phyloP scores from a whole-genome alignment of 2,113 vertebrate species.

The Loxodonta africana region DNA sequence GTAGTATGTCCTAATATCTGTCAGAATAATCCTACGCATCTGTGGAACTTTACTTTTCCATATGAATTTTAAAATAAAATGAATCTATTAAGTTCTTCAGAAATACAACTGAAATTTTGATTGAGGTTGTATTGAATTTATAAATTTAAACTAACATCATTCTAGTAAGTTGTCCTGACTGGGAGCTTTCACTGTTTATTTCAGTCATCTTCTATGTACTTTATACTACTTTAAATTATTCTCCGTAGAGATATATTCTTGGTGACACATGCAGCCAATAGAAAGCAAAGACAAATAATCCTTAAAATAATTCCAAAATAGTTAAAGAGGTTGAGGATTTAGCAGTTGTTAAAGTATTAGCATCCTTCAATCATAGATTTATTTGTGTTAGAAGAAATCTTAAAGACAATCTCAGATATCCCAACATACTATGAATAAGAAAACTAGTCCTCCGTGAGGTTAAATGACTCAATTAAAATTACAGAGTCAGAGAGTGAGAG shows the following conservation, averaged over 20 bases:
- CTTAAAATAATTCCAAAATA: slow-evolving; percentile 22
- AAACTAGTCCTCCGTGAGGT: background rate
- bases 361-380: background rate
- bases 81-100: background rate
- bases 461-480: background rate
- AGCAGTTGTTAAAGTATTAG: background rate
- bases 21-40: background rate
- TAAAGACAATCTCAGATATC: background rate
- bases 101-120: slow-evolving; percentile 20
- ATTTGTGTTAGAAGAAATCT: slow-evolving; percentile 16
- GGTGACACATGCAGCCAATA: background rate
- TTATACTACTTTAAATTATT: background rate
- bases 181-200: background rate
- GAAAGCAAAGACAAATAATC: background rate
- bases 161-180: background rate
- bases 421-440: background rate
- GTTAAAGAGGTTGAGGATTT: background rate
- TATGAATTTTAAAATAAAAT: background rate
- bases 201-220: background rate
- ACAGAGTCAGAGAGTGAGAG: background rate
- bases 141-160: background rate
- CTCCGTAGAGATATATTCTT: background rate
- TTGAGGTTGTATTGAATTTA: background rate
- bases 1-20: background rate
- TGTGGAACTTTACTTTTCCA: background rate